A percentile compares a stretch with the other conserved stretches of the same genome.
Conservation (phyloP, 1,140 invertebrate genomes). For the Chrysopa pallens region DNA sequence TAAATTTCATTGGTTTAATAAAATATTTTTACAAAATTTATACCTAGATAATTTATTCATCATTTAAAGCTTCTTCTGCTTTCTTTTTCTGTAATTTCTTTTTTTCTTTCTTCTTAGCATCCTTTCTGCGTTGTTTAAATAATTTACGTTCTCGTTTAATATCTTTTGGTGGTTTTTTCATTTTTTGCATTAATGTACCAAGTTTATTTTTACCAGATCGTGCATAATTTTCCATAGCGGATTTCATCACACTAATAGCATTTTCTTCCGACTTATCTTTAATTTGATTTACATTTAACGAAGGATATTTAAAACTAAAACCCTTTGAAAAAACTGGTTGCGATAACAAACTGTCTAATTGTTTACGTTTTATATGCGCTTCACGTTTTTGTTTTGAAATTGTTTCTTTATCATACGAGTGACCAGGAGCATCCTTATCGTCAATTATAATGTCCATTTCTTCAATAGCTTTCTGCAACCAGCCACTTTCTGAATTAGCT, state of each 20-base stretch:
- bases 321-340: conserved; percentile 44
- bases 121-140: no score
- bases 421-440: conserved; percentile 26
- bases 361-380: conserved; percentile 31
- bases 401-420: conserved; percentile 20
- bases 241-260: conserved; percentile 35
- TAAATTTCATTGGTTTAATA: no score
- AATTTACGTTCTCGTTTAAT: no score
- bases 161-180: no score
- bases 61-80: no score
- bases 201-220: neutral
- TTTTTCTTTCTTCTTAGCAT: no score
- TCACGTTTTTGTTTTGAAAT: conserved; percentile 17
- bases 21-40: no score
- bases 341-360: conserved; percentile 34
- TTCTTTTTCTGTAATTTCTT: no score
- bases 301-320: conserved; percentile 49
- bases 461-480: conserved; percentile 64
- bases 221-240: conserved; percentile 18
- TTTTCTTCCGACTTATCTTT: conserved; percentile 20
- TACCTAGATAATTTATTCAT: no score
- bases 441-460: conserved; percentile 81
- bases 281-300: conserved; percentile 20
- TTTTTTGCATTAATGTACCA: no score
- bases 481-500: conserved; percentile 49